These are phyloP conservation scores for Herpailurus yagouaroundi DNA, from an alignment of 2,113 vertebrate species.

Conservation along the genomic window DNA sequence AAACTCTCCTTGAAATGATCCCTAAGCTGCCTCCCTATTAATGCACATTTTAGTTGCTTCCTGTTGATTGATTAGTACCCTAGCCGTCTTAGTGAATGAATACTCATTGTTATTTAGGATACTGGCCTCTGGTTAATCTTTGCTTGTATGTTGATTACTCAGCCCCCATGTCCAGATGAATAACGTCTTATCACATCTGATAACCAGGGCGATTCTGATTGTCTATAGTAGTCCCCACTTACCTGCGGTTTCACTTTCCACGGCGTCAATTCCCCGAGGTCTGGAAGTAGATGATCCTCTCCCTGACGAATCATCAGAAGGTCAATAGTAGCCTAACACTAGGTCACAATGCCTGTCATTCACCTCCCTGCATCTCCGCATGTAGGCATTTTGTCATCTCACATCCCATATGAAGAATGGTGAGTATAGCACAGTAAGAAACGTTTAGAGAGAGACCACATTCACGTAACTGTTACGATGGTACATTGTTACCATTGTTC, in stretches of 20 bases:
- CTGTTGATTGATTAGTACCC: not conserved
- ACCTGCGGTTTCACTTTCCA: not conserved
- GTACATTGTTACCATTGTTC: not conserved
- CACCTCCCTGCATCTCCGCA: not conserved
- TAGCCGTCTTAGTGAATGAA: not conserved
- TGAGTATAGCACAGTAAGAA: not conserved
- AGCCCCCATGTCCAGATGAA: not conserved
- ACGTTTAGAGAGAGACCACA: not conserved
- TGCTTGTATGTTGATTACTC: slow-evolving; percentile 7
- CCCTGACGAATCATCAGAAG: not conserved
- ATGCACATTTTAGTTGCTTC: not conserved
- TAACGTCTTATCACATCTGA: not conserved
- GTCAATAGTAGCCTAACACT: not conserved
- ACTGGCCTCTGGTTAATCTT: not conserved
- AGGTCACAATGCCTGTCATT: not conserved
- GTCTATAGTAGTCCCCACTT: not conserved
- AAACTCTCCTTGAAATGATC: not conserved
- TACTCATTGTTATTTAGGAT: slow-evolving; percentile 24
- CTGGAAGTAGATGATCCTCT: not conserved
- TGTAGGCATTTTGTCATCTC: not conserved
- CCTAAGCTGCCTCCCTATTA: not conserved
- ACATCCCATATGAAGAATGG: not conserved
- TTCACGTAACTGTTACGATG: not conserved
- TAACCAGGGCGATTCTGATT: not conserved
- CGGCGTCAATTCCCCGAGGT: not conserved